Evolutionary conservation across 2,888 invertebrate species (phyloP), one percentile per base, ranked within the genome.

Genomic region (Drosophila longiperda): DNA sequence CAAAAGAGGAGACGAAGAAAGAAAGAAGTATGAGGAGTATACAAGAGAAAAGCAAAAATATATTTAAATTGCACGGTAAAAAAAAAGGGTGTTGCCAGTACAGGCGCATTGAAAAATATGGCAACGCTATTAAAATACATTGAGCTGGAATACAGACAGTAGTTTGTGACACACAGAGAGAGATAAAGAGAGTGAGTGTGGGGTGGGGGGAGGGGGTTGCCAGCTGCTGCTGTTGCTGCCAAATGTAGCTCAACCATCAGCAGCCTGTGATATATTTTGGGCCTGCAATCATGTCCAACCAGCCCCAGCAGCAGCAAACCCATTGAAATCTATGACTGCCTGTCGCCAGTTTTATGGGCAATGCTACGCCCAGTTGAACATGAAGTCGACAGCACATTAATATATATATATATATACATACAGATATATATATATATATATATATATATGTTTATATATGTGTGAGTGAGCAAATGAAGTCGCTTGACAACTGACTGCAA

Each of bases 401-500:
- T 17, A n/a, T 29, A 33, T 48, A 20, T 36, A 57, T 15, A 42
- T n/a, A 17, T 17, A 45, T 20, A 40, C 53, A 49, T 17, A 54
- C 42, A 52, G 12, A n/a, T 20, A 33, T 58, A 20, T 32, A 57
- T n/a, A 42, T 15, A 17, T 17, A 2, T 3, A 38, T 3, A 8
- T 3, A 33, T 36, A 7, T 15, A 20, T 23, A 4, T 23, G 20
- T 12, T 1, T 45, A 12, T 45, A 8, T 4, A 8, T 15, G 29
- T 29, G 29, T 29, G 12, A 8, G 34, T 29, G 36, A 58, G 55
- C 60, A 76, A 87, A 79, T 82, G 73, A 75, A 82, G 73, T 73
- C 69, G 75, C 77, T 85, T 85, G 83, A 85, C 86, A 87, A 85
- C 80, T 85, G 77, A 87, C 77, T 82, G 77, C 75, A 80, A 73